Evolutionary conservation across 2,797 vertebrate genomes (phyloP), one percentile per base, ranked within the genome.

Genomic region (Channa striata): DNA sequence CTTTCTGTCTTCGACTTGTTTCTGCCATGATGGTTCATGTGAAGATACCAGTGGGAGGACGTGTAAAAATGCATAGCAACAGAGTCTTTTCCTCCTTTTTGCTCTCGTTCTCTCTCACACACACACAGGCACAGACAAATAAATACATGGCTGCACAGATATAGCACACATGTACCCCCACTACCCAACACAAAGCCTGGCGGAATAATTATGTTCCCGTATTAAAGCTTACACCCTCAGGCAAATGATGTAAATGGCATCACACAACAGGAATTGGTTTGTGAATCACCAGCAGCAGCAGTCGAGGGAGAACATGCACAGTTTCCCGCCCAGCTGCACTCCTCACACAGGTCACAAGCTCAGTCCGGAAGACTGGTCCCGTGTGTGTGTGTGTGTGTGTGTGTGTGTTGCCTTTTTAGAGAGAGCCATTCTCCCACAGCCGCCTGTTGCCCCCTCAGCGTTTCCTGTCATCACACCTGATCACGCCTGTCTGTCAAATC

Each of bases 51-150:
- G 91, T 89, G 89, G 91, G 87, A 91, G 90, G 90, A 92, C 65
- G 51, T 92, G 87, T 84, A 90, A 89, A 89, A 91, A 90, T 90
- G 89, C 92, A 93, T 93, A 91, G 92, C 93, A 93, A 94, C 91
- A 91, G 92, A 85, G 78, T 89, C 85, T 81, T 66, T 89, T 72
- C 71, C 77, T 79, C 58, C 52, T 64, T 39, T 44, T 81, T 75
- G 65, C 52, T 69, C 70, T 54, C 47, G 52, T 48, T 64, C 43
- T 66, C 42, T 75, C 63, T 78, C 66, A 63, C 51, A 46, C 74
- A 67, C 57, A 57, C 53, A 61, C 78, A 66, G 57, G 21, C 71
- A 82, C 46, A 62, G 34, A 58, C 78, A 86, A 71, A 87, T 72
- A 87, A 80, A 87, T 74, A 83, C 60, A 77, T 40, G 57, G 65